Base-by-base conservation (phyloP, 2,888 invertebrate species). In the Palloptera scutellata region DNA sequence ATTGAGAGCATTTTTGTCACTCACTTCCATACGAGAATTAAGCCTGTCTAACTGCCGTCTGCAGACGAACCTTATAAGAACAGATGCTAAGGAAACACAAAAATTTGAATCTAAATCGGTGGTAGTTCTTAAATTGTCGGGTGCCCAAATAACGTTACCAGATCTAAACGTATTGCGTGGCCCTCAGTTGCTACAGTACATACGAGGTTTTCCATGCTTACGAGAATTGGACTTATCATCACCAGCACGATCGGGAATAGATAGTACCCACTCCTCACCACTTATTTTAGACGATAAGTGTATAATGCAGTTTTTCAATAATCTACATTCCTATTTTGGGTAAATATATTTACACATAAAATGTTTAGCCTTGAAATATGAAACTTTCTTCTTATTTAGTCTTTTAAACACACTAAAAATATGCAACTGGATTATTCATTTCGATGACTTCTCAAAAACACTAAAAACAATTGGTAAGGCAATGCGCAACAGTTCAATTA, bases 21-120 rank as follows among this genome's bases (percentile, higher is more conserved):
- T 86, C 68, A 87, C 87, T 65, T 85, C 84, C 69, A 84, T 87
- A 11, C 84, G 87, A 66, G 87, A 88, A 76, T 78, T 88, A 74
- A 87, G 86, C 71, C 79, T 87, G 64, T 85, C 87, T 74, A 87
- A 87, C 76, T 87, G 87, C 55, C 84, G 87, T 42, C 81, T 88
- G 59, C 87, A 87, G 80, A 82, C 87, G 67, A 84, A 85, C 55
- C 74, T 76, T 41, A 73, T 77, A 51, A 76, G 73, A 30, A 74
- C 72, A 63, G 75, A 76, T 62, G 66, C 72, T 13, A 77, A 76
- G 64, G 62, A 74, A 11, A 62, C 72, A 13, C 72, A 76, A 55
- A 71, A 74, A 12, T 86, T 86, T 41, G 83, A 83, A 61, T 86
- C 85, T 68, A 82, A 86, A 19, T 85, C 85, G 60, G 84, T 87